Base-by-base conservation (phyloP, 2,113 vertebrate genomes). In the Gobius niger region DNA sequence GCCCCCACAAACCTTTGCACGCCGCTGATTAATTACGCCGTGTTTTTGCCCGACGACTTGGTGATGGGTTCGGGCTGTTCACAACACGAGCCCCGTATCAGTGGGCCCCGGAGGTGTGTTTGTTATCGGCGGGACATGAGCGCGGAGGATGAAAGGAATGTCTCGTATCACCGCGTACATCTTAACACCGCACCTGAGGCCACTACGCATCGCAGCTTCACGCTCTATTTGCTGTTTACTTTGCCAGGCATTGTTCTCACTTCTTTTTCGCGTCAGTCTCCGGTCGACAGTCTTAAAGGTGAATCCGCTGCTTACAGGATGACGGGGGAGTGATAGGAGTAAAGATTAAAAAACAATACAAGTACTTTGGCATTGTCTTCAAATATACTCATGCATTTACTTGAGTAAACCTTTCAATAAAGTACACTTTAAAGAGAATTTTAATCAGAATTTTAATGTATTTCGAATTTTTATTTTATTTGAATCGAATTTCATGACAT, bases 1-100 rank as follows among this genome's bases (percentile, higher is more conserved):
- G 72, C 73, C 69, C 40, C 75, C 83, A 64, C 68, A 85, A 18
- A 74, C 66, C 19, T 19, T 13, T 7, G 44, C 16, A 3, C 44
- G 72, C n/a, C 49, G 67, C 77, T 83, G 83, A 89, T 86, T 81
- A 83, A 87, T 86, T 76, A 83, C 83, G 70, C 66, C 72, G 65
- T 71, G 68, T 71, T 77, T 72, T 57, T 53, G 47, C 61, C 24
- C 24, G 47, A 81, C 75, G 53, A 79, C 82, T 81, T 70, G 54
- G 56, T 82, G 80, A 79, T 78, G 82, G 75, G 82, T 80, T 73
- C 1, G 68, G 24, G 61, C 50, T 67, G 51, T 77, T 68, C 54
- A 77, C 65, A 54, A 63, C 49, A 75, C 61, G 53, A 34, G 47
- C 52, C 44, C 7, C 44, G 44, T 53, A 44, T n/a, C 68, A 44